Base-by-base conservation (phyloP, 2,888 invertebrate species). In the Stomorhina lunata region DNA sequence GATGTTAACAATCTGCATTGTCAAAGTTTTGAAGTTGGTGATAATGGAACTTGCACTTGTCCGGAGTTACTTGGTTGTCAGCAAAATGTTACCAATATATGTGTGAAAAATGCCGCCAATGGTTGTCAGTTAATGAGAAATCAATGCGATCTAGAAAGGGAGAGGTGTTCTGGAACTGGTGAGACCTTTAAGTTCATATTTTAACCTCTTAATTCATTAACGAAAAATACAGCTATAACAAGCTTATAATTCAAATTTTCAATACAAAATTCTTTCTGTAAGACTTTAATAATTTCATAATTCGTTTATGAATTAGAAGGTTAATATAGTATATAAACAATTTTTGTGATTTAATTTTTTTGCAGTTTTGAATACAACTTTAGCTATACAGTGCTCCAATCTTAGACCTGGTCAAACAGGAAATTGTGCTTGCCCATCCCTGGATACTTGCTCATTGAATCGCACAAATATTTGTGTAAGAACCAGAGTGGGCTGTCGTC, bases 51-150 rank as follows among this genome's bases (percentile, higher is more conserved):
- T 2, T 75, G 80, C 40, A 37, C 17, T 12, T 80, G 80, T 25
- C 80, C 63, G 0, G 1, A 4, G 6, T n/a, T 80, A 27, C 7
- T 69, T 2, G 57, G 4, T 12, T 80, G 75, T 22, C 55, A 69
- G 15, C 43, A 34, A 6, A 80, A 80, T 40, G n/a, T 55, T 9
- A 80, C 73, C 12, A 69, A 75, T 40, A 63, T 80, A 25, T 80
- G 80, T 57, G 53, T 75, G 25, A 43, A 63, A 55, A 80, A 69
- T 80, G 63, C 55, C 5, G 63, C 15, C 4, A 53, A 63, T 20
- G 53, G 32, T 15, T 65, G 73, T 17, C 73, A 65, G 1, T 27
- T 71, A 17, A 32, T 71, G 25, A 29, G 32, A 32, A 63, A 25
- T 34, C 50, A 65, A 55, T 75, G 75, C 43, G 75, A 75, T 0